phyloP scores from a whole-genome alignment of 2,888 invertebrate genomes.

The Pegoplata infirma region DNA sequence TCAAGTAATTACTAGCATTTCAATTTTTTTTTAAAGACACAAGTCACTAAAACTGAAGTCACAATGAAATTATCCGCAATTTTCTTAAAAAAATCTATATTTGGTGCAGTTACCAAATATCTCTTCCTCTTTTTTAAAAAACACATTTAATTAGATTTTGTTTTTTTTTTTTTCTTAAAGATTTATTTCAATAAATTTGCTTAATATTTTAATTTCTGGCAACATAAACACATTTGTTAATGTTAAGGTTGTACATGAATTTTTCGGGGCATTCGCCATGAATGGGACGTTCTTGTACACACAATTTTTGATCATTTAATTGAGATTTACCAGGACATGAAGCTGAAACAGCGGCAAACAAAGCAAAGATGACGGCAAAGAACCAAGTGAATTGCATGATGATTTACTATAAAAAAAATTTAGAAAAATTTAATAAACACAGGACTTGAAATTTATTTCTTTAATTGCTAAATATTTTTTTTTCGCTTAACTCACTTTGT shows the following conservation, averaged over 20 bases:
- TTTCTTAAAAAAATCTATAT: too few relatives aligned
- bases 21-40: too few relatives aligned
- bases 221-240: slow-evolving; percentile 72
- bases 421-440: not conserved
- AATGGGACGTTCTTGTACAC: slow-evolving; percentile 70
- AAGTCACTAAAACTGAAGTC: too few relatives aligned
- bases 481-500: slow-evolving; percentile 22
- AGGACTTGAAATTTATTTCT: not conserved
- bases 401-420: slow-evolving; percentile 18
- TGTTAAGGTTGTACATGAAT: slow-evolving; percentile 68
- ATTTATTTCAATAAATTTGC: not conserved
- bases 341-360: slow-evolving; percentile 68
- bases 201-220: slow-evolving; percentile 5
- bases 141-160: not conserved
- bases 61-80: too few relatives aligned
- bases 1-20: too few relatives aligned
- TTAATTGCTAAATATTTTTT: not conserved
- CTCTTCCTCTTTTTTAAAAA: not conserved
- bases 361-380: slow-evolving; percentile 69
- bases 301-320: slow-evolving; percentile 73
- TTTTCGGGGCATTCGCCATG: slow-evolving; percentile 72
- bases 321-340: slow-evolving; percentile 66
- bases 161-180: not conserved
- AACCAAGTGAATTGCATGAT: slow-evolving; percentile 74
- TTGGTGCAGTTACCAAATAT: too few relatives aligned